These are phyloP conservation scores for Cetonia aurata DNA, from an alignment of 2,888 invertebrate genomes.

Conservation along the genomic window DNA sequence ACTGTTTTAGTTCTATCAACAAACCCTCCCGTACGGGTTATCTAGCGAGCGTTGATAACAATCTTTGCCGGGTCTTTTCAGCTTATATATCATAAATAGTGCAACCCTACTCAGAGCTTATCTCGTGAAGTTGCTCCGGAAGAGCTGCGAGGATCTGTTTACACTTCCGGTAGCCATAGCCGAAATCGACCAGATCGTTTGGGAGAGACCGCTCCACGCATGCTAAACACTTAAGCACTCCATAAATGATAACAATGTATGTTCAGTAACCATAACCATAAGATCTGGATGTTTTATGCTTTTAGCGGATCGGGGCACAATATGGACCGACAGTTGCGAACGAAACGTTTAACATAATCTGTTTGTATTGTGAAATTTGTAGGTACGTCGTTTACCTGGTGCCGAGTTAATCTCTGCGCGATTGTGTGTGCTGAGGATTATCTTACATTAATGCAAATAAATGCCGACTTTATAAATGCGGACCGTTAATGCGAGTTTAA, in stretches of 20 bases:
- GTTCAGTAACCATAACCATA: constrained; percentile 52
- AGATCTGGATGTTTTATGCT: constrained; percentile 40
- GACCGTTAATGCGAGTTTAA: constrained; percentile 22
- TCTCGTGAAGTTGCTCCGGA: constrained; percentile 57
- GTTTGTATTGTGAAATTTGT: constrained; percentile 35
- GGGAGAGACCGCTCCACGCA: constrained; percentile 49
- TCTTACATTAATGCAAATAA: constrained; percentile 29
- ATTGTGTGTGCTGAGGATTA: constrained; percentile 30
- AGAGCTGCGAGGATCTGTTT: constrained; percentile 59
- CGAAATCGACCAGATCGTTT: constrained; percentile 50
- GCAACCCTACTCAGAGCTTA: constrained; percentile 54
- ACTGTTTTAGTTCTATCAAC: constrained; percentile 36
- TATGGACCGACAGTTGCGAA: constrained; percentile 9
- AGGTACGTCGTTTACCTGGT: constrained; percentile 20
- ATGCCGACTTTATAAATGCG: constrained; percentile 8
- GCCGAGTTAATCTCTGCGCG: constrained; percentile 15
- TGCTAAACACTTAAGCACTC: constrained; percentile 54
- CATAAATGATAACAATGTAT: constrained; percentile 56
- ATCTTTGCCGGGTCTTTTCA: constrained; percentile 50
- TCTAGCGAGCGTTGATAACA: constrained; percentile 40
- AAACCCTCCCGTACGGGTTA: constrained; percentile 23
- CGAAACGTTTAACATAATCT: constrained; percentile 35
- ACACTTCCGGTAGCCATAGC: constrained; percentile 59
- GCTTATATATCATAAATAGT: constrained; percentile 54
- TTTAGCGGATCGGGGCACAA: not conserved